Base-by-base conservation (phyloP, 2,888 invertebrate species). In the Noctuana brunneofusca region DNA sequence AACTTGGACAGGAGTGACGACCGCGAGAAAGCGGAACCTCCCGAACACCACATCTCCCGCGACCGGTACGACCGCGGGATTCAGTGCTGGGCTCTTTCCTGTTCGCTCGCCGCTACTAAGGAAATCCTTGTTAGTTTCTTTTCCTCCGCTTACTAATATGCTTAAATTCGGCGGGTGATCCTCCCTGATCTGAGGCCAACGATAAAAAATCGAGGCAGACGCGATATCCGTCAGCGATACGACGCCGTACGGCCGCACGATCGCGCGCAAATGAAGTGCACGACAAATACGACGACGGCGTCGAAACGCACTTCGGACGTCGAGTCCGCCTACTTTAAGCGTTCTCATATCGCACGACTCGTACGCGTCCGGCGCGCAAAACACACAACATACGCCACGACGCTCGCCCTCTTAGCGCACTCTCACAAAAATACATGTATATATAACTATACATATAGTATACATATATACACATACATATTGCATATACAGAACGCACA, bases 151-250 rank as follows among this genome's bases (percentile, higher is more conserved):
- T 43, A 43, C 43, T 43, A 43, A 43, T 43, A 43, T 43, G 43
- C 43, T 43, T 43, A 43, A 43, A 43, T 43, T 43, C 43, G 43
- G 43, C 43, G 43, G 43, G 43, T 43, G 43, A 43, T 43, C 43
- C 43, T 43, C 43, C 43, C 43, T 43, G 43, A 43, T 43, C 43
- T 43, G 43, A 43, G 43, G 43, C 43, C 43, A 43, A 43, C 43
- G 43, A 43, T 43, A 43, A 43, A 43, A 43, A 43, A 43, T 43
- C 43, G 43, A 43, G 71, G 73, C 70, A 72, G 68, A 70, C 69
- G 48, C 70, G 65, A 72, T 71, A 74, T 58, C 53, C 59, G 50
- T 65, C 58, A 43, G 63, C 63, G 62, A 65, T 58, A 64, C 65
- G 65, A 63, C 66, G 63, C 52, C 57, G 63, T 46, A 3, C 20